These are phyloP conservation scores for Dromius quadrimaculatus DNA, from an alignment of 2,888 invertebrate genomes.

Conservation along the genomic window DNA sequence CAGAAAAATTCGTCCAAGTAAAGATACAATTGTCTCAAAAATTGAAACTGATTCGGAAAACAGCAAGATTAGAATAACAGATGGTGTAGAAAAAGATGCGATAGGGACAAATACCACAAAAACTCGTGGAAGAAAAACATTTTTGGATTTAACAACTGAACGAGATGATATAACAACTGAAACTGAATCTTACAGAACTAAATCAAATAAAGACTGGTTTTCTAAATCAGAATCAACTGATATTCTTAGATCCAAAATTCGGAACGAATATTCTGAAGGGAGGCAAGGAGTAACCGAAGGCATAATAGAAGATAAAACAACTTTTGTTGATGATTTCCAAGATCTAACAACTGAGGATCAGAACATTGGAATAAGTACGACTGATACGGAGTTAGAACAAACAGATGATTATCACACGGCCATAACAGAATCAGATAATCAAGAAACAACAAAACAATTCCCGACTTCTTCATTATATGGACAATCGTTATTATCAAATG, in stretches of 20 bases:
- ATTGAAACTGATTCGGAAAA: constrained; percentile 59
- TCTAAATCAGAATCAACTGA: constrained; percentile 43
- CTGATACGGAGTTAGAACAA: not conserved
- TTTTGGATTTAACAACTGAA: constrained; percentile 11
- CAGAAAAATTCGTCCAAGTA: constrained; percentile 45
- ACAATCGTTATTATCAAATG: not conserved
- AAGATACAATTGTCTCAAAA: constrained; percentile 27
- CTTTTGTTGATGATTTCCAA: not conserved
- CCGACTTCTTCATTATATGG: constrained; percentile 1
- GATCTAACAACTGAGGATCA: constrained; percentile 21
- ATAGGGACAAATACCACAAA: constrained; percentile 25
- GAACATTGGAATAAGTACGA: not conserved
- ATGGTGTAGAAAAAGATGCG: constrained; percentile 11
- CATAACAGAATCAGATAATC: not conserved
- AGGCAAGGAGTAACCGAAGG: not conserved
- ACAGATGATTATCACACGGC: not conserved
- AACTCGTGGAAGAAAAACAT: not conserved
- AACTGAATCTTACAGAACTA: constrained; percentile 12
- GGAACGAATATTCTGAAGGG: not conserved
- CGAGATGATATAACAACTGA: constrained; percentile 4
- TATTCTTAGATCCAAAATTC: constrained; percentile 40
- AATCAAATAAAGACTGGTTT: constrained; percentile 27
- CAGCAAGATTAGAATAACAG: constrained; percentile 61
- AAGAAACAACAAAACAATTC: not conserved
- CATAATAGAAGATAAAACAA: constrained; percentile 6